Evolutionary conservation across 2,888 invertebrate genomes (phyloP).

Genomic region (Globia sparganii): DNA sequence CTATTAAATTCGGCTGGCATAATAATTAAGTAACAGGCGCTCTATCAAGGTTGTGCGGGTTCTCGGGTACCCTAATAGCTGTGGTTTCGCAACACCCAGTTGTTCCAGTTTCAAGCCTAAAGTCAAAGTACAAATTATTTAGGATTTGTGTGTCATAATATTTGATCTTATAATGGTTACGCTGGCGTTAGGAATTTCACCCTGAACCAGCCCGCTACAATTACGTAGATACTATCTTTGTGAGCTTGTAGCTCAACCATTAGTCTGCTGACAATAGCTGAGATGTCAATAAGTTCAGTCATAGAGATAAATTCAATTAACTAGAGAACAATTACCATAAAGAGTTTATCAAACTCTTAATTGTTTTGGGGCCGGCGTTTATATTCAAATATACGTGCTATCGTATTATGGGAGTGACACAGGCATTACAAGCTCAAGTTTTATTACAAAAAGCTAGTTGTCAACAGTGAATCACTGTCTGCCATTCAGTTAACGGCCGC

Average conservation of each 20-base stretch:
- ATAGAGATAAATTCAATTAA: constrained; percentile 42
- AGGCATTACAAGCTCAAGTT: constrained; percentile 29
- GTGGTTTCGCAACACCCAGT: constrained; percentile 80
- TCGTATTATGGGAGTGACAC: constrained; percentile 28
- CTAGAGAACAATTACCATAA: constrained; percentile 22
- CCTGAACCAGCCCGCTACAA: constrained; percentile 68
- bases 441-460: constrained; percentile 62
- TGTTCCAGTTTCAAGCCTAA: constrained; percentile 84
- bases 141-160: constrained; percentile 83
- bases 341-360: constrained; percentile 30
- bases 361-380: constrained; percentile 29
- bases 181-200: constrained; percentile 76
- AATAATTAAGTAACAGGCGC: constrained; percentile 90
- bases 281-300: constrained; percentile 39
- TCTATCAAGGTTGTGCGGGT: constrained; percentile 84
- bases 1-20: constrained; percentile 88
- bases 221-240: constrained; percentile 60
- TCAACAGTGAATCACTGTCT: constrained; percentile 74
- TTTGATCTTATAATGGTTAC: constrained; percentile 77
- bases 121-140: constrained; percentile 87
- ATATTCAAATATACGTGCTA: constrained; percentile 16
- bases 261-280: constrained; percentile 39
- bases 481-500: constrained; percentile 62
- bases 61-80: constrained; percentile 85
- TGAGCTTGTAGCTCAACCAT: constrained; percentile 51